Percentiles rank a stretch among this genome's conserved stretches.
Conservation (phyloP, 2,113 vertebrate genomes). For the Pelecanus crispus region DNA sequence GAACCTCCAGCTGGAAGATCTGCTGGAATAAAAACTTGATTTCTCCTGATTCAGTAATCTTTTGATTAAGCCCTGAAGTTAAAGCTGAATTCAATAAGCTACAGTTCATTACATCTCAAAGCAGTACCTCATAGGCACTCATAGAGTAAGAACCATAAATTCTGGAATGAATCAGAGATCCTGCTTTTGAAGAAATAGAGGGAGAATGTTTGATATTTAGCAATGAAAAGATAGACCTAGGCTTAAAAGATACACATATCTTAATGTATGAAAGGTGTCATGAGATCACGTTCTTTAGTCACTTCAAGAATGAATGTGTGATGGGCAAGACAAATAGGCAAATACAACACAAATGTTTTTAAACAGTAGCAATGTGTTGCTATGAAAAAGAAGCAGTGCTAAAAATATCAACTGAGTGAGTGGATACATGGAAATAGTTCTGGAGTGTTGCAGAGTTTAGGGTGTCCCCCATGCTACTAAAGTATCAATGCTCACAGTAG, state of each 20-base stretch:
- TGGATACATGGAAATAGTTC: neutral
- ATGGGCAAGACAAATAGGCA: neutral
- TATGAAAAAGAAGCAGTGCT: neutral
- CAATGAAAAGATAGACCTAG: neutral
- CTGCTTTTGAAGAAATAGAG: neutral
- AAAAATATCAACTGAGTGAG: neutral
- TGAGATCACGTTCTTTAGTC: neutral
- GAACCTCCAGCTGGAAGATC: neutral
- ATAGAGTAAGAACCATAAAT: neutral
- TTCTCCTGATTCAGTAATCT: neutral
- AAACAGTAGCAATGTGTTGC: neutral
- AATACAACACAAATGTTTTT: neutral
- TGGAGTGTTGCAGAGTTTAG: neutral
- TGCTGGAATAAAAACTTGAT: neutral
- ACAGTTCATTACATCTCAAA: neutral
- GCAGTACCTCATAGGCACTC: neutral
- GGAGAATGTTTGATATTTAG: neutral
- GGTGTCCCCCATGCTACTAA: rapidly evolving
- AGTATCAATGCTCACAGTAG: neutral
- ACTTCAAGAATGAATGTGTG: neutral
- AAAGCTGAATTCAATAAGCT: neutral
- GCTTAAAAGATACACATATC: neutral
- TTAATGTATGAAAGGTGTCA: neutral
- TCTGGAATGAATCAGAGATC: neutral
- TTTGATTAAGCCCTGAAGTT: neutral